phyloP scores from a whole-genome alignment of 2,113 vertebrate genomes.

The Regulus satrapa region DNA sequence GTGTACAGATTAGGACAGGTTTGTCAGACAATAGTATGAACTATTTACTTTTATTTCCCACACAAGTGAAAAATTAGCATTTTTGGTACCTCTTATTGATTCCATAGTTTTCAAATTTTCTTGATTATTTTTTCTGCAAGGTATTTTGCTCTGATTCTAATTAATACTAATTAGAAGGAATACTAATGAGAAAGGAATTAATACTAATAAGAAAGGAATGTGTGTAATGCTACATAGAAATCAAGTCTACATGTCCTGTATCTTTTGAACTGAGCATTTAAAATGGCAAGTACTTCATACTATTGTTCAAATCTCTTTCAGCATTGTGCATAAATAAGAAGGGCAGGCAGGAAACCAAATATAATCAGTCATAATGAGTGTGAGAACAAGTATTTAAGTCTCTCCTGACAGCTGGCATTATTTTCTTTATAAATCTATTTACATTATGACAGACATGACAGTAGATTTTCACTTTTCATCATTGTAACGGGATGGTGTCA shows the following conservation, averaged over 20 bases:
- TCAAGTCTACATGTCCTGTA: background rate
- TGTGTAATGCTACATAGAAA: background rate
- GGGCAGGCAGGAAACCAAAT: background rate
- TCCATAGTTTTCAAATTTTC: background rate
- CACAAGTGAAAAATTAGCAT: background rate
- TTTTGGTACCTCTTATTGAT: background rate
- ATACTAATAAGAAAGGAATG: background rate
- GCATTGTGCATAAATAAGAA: background rate
- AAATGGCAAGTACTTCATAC: background rate
- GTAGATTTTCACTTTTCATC: slow-evolving; percentile 31
- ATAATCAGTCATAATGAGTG: background rate
- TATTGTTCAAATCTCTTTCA: background rate
- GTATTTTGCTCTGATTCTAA: background rate
- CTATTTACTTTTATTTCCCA: background rate
- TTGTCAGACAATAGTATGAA: background rate
- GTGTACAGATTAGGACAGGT: background rate
- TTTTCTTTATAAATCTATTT: slow-evolving; percentile 35
- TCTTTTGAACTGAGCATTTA: background rate
- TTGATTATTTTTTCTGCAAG: background rate
- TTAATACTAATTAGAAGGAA: background rate
- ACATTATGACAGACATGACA: background rate
- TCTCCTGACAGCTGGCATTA: background rate
- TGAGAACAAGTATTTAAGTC: background rate
- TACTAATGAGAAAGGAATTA: too few species aligned
- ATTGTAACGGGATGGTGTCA: background rate